These are phyloP conservation scores for Murina feae DNA, from an alignment of 2,113 vertebrate genomes.

Conservation along the genomic window DNA sequence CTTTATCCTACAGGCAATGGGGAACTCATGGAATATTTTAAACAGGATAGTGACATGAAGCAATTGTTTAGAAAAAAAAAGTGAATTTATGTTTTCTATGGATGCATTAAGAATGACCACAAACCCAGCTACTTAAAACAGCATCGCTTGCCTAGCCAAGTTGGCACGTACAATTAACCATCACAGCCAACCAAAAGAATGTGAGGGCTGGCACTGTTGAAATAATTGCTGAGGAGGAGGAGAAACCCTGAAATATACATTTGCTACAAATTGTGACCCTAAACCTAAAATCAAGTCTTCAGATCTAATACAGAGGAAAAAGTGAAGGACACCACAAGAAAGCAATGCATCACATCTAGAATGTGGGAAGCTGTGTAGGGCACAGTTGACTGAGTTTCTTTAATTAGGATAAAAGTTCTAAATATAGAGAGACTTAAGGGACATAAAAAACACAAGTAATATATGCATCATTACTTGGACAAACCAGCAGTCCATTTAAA, in stretches of 20 bases:
- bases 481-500: not conserved
- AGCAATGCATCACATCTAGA: not conserved
- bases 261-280: not conserved
- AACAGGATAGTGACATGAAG: not conserved
- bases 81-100: not conserved
- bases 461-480: not conserved
- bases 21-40: not conserved
- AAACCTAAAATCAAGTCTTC: not conserved
- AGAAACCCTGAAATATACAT: not conserved
- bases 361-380: not conserved
- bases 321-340: not conserved
- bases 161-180: not conserved
- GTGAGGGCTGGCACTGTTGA: not conserved
- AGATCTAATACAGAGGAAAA: not conserved
- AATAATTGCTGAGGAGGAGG: not conserved
- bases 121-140: not conserved
- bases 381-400: not conserved
- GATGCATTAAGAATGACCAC: not conserved
- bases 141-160: not conserved
- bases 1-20: not conserved
- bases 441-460: not conserved
- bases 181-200: not conserved
- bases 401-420: not conserved
- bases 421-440: not conserved
- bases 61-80: not conserved